These are phyloP conservation scores for Cheilosia scutellata DNA, from an alignment of 2,888 invertebrate species.

Conservation along the genomic window DNA sequence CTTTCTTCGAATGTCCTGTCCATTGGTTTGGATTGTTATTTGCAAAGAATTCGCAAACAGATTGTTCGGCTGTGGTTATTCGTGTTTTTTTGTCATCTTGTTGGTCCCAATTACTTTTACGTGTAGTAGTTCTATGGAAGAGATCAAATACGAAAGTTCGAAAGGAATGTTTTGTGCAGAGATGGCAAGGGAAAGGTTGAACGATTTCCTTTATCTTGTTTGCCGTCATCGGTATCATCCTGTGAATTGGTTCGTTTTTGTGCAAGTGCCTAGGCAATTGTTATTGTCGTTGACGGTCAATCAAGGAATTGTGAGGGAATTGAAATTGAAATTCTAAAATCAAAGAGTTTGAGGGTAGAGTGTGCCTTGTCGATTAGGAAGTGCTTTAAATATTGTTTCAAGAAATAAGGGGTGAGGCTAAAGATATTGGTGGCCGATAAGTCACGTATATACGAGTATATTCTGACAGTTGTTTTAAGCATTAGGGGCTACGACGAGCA, in stretches of 20 bases:
- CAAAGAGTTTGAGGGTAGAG: too few relatives aligned
- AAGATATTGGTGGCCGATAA: too few relatives aligned
- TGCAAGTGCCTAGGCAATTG: not conserved
- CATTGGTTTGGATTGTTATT: slow-evolving; percentile 16
- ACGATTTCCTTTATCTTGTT: slow-evolving; percentile 5
- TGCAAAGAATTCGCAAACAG: not conserved
- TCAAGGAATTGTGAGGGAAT: not conserved
- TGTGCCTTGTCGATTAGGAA: too few relatives aligned
- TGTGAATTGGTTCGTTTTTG: slow-evolving; percentile 1
- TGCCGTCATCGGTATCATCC: not conserved
- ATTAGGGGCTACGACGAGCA: too few relatives aligned
- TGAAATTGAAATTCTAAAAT: too few relatives aligned
- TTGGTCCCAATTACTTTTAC: not conserved
- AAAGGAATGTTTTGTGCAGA: not conserved
- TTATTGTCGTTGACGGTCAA: not conserved
- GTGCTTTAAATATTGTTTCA: too few relatives aligned
- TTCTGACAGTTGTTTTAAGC: too few relatives aligned
- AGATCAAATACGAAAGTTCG: not conserved
- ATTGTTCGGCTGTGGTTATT: slow-evolving; percentile 6
- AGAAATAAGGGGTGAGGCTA: too few relatives aligned
- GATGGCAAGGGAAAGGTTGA: not conserved
- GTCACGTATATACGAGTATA: too few relatives aligned
- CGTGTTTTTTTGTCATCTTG: not conserved
- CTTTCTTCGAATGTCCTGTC: not conserved
- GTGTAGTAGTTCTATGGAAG: slow-evolving; percentile 4